Evolutionary conservation across 2,797 vertebrate genomes (phyloP).

Genomic region (Notolabrus celidotus): DNA sequence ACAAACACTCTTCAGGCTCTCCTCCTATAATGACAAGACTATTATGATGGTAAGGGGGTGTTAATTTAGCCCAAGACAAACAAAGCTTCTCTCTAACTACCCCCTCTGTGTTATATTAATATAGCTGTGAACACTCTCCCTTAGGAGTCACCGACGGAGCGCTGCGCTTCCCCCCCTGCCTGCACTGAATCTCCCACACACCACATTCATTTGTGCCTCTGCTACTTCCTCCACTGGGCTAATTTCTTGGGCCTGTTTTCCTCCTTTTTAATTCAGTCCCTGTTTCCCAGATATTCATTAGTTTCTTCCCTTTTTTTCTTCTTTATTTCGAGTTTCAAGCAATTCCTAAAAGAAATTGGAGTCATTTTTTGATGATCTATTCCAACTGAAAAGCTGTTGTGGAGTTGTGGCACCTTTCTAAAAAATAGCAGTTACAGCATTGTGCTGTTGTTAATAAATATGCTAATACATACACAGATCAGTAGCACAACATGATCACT

Average conservation of each 20-base stretch:
- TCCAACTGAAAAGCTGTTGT: no score
- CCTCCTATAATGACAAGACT: conserved; percentile 66
- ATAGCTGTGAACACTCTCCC: conserved; percentile 71
- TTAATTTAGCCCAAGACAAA: conserved; percentile 79
- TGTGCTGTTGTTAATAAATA: no score
- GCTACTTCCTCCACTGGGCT: conserved; percentile 24
- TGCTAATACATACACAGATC: no score
- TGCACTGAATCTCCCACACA: conserved; percentile 61
- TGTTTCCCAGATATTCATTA: conserved; percentile 2
- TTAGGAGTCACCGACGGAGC: conserved; percentile 62
- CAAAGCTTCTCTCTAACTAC: conserved; percentile 70
- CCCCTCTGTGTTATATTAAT: conserved; percentile 75
- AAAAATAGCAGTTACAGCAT: no score
- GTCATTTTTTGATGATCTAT: not conserved
- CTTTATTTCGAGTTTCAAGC: not conserved
- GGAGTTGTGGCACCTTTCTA: no score
- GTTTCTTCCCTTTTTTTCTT: not conserved
- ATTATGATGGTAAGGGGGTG: conserved; percentile 63
- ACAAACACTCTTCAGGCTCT: conserved; percentile 64
- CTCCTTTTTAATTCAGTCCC: conserved; percentile 1
- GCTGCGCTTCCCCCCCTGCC: conserved; percentile 18
- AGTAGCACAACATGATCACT: no score
- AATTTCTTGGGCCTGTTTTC: conserved; percentile 16
- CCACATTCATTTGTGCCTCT: conserved; percentile 46
- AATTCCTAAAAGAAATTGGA: not conserved